phyloP scores from a whole-genome alignment of 1,140 invertebrate genomes.

The Aphelenchoides besseyi region DNA sequence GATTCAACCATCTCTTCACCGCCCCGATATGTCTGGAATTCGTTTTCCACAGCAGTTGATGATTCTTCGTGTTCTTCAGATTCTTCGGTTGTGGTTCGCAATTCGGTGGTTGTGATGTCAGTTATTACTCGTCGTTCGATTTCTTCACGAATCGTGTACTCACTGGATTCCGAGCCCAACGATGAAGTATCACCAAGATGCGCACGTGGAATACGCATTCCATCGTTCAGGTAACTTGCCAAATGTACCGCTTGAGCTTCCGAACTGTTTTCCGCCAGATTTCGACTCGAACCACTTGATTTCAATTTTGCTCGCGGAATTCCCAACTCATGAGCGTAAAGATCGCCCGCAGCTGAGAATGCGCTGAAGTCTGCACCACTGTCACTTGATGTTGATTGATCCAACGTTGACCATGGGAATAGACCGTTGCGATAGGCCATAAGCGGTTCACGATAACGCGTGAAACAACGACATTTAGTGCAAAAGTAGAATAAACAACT shows the following conservation, averaged over 20 bases:
- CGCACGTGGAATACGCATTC: constrained; percentile 58
- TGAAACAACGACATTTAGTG: constrained; percentile 60
- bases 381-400: constrained; percentile 59
- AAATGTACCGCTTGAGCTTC: constrained; percentile 50
- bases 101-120: constrained; percentile 57
- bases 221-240: constrained; percentile 54
- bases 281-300: constrained; percentile 20
- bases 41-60: constrained; percentile 1
- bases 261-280: constrained; percentile 2
- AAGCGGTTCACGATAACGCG: constrained; percentile 36
- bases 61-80: constrained; percentile 31
- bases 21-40: constrained; percentile 30
- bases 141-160: constrained; percentile 62
- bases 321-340: constrained; percentile 57
- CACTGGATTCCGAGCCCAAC: constrained; percentile 51
- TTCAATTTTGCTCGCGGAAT: constrained; percentile 62
- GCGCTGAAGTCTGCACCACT: constrained; percentile 58
- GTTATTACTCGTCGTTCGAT: constrained; percentile 58
- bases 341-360: constrained; percentile 44
- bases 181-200: constrained; percentile 55
- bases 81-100: constrained; percentile 33
- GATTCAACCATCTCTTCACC: constrained; percentile 1
- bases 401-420: constrained; percentile 59
- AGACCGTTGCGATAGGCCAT: constrained; percentile 34
- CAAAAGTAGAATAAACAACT: constrained; percentile 58